A percentile compares a stretch with the other conserved stretches of the same genome.
Conservation (phyloP, 2,797 vertebrate genomes). For the Dallia pectoralis region DNA sequence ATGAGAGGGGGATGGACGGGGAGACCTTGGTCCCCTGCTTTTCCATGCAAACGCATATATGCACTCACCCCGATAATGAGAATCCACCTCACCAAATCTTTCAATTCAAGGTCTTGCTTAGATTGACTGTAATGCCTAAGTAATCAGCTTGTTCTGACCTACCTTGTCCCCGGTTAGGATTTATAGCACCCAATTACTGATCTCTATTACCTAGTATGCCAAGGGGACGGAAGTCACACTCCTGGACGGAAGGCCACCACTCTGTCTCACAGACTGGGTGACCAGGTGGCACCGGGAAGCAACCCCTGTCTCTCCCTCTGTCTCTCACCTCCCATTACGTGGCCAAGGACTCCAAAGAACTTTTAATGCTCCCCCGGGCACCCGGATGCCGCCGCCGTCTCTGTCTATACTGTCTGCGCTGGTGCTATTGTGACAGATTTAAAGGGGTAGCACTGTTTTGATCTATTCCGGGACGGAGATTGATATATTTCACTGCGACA, state of each 20-base stretch:
- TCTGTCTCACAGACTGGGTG: conserved; percentile 48
- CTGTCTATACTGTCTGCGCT: conserved; percentile 5
- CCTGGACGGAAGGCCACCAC: conserved; percentile 47
- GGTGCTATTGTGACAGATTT: conserved; percentile 1
- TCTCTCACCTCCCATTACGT: conserved; percentile 21
- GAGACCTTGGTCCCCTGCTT: conserved; percentile 65
- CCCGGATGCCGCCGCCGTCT: conserved; percentile 21
- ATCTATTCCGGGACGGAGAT: neutral
- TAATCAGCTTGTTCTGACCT: conserved; percentile 81
- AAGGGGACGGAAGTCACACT: conserved; percentile 60
- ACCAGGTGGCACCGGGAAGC: conserved; percentile 49
- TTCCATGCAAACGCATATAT: conserved; percentile 52
- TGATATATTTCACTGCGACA: neutral
- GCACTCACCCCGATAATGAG: conserved; percentile 65
- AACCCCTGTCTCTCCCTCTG: conserved; percentile 37
- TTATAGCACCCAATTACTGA: conserved; percentile 78
- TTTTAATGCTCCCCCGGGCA: conserved; percentile 43
- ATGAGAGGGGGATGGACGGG: conserved; percentile 19
- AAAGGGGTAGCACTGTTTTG: conserved; percentile 1
- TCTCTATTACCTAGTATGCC: conserved; percentile 70
- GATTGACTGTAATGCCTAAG: conserved; percentile 79
- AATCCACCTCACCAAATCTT: conserved; percentile 75
- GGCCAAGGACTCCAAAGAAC: conserved; percentile 18
- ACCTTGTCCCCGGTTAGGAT: conserved; percentile 76
- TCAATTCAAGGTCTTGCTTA: conserved; percentile 75